phyloP scores from a whole-genome alignment of 1,140 invertebrate genomes.

The Tetramorium parvispinum region DNA sequence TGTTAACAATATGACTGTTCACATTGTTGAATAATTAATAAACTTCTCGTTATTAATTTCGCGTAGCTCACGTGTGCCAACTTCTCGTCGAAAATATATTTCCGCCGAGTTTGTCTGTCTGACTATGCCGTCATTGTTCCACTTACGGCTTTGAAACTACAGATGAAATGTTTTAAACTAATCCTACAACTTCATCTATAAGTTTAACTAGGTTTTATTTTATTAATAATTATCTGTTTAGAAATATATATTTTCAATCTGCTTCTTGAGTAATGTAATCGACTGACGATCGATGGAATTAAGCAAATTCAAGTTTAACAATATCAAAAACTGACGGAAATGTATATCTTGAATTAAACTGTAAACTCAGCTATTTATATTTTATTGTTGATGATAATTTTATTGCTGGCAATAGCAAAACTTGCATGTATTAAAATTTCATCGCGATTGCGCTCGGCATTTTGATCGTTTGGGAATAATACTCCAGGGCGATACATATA shows the following conservation, averaged over 20 bases:
- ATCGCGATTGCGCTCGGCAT: not conserved
- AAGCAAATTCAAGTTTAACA: not conserved
- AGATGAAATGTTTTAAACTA: not conserved
- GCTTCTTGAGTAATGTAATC: not conserved
- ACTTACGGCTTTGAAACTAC: not conserved
- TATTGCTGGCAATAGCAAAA: not conserved
- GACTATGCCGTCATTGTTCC: conserved; percentile 27
- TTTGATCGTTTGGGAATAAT: not conserved
- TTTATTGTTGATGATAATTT: not conserved
- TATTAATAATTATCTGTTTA: not conserved
- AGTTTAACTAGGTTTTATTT: not conserved
- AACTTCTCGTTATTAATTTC: not conserved
- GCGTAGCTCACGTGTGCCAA: not conserved
- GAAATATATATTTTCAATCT: not conserved
- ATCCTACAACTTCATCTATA: not conserved
- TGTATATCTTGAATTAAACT: not conserved
- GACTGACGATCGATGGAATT: not conserved
- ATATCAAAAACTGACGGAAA: not conserved
- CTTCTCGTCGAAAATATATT: conserved; percentile 4
- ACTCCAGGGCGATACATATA: not conserved
- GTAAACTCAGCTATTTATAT: not conserved
- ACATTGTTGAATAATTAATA: not conserved
- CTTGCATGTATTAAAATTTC: not conserved
- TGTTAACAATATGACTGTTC: not conserved
- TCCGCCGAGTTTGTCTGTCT: conserved; percentile 23